Evolutionary conservation across 2,888 invertebrate genomes (phyloP).

Genomic region (Troilus luridus): DNA sequence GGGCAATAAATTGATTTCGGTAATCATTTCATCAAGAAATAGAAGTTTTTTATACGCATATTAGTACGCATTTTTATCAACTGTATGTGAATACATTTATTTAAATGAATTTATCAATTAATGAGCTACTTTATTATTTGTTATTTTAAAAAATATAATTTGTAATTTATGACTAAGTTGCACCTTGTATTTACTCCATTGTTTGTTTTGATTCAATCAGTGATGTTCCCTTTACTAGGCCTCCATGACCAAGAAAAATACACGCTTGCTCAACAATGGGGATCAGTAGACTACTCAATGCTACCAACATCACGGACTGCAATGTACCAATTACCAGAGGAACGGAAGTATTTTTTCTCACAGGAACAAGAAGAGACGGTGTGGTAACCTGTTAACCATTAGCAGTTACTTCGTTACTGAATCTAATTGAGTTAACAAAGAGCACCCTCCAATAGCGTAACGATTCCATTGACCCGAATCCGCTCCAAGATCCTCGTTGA

Average conservation of each 20-base stretch:
- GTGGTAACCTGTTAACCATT: slow-evolving; percentile 21
- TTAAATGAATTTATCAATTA: no score
- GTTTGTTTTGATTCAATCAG: slow-evolving; percentile 7
- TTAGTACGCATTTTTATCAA: no score
- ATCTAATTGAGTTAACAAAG: slow-evolving; percentile 2
- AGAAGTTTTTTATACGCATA: no score
- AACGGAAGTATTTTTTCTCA: slow-evolving; percentile 46
- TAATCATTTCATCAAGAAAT: no score
- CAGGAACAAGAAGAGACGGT: slow-evolving; percentile 26
- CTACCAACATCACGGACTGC: slow-evolving; percentile 24
- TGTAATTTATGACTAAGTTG: background rate
- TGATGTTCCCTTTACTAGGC: background rate
- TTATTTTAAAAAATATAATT: no score
- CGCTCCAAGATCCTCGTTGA: background rate
- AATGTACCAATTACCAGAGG: slow-evolving; percentile 14
- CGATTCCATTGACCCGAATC: slow-evolving; percentile 1
- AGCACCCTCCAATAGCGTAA: slow-evolving; percentile 34
- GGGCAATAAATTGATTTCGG: no score
- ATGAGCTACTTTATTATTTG: no score
- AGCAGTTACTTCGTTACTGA: slow-evolving; percentile 42
- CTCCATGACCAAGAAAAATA: background rate
- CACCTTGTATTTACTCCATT: background rate
- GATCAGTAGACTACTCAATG: slow-evolving; percentile 31
- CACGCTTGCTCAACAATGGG: slow-evolving; percentile 2
- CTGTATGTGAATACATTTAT: no score